Percentiles rank a stretch among this genome's conserved stretches.
These are phyloP conservation scores for Leucopsar rothschildi DNA, from an alignment of 2,113 vertebrate species.

Conservation along the genomic window DNA sequence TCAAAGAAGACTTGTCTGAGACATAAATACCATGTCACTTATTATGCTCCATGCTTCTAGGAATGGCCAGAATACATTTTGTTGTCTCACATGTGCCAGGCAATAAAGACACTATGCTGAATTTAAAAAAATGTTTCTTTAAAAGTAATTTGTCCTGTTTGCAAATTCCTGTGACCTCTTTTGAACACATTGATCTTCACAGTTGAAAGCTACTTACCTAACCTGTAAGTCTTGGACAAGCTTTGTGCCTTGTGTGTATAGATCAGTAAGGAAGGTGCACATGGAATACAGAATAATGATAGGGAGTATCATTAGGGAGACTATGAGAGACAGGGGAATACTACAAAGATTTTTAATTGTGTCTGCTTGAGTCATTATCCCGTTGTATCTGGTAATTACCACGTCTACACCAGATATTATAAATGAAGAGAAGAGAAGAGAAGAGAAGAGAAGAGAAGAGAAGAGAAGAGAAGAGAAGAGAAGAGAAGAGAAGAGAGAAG, in stretches of 20 bases:
- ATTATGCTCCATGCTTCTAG: neutral
- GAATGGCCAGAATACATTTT: neutral
- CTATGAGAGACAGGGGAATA: neutral
- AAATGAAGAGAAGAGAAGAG: neutral
- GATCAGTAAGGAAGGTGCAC: neutral
- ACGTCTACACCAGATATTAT: neutral
- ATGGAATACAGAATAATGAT: neutral
- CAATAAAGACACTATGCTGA: neutral
- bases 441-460: too few species aligned
- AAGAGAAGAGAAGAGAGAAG: too few species aligned
- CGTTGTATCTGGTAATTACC: neutral
- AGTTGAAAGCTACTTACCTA: neutral
- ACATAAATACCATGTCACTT: neutral
- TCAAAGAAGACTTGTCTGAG: neutral
- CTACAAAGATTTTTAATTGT: neutral
- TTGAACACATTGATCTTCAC: neutral
- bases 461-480: too few species aligned
- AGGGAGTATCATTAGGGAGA: neutral
- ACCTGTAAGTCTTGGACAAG: neutral
- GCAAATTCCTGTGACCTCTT: neutral
- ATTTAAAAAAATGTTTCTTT: neutral
- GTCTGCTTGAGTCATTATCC: neutral
- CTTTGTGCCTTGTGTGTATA: neutral
- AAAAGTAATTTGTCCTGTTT: neutral
- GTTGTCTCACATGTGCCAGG: neutral